Evolutionary conservation across 2,888 invertebrate species (phyloP).

Genomic region (Julus scandinavius): DNA sequence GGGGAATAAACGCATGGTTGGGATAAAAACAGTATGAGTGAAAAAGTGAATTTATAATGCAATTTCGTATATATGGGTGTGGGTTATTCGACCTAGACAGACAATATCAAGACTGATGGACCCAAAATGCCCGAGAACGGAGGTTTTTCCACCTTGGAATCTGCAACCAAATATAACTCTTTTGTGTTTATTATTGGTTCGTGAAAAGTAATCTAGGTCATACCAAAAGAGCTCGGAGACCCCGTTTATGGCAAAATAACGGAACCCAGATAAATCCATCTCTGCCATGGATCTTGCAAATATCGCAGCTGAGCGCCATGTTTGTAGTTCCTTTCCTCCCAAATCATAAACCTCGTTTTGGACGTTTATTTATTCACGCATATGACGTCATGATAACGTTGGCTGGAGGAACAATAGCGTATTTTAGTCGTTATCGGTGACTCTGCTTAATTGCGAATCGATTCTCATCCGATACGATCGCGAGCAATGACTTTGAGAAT

Average conservation of each 20-base stretch:
- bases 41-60: too few species aligned
- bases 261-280: constrained; percentile 13
- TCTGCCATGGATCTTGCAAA: background rate
- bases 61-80: background rate
- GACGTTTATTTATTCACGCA: background rate
- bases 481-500: constrained; percentile 8
- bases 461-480: background rate
- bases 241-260: constrained; percentile 12
- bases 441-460: background rate
- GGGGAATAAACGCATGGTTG: too few species aligned
- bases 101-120: background rate
- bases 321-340: background rate
- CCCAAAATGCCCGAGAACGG: background rate
- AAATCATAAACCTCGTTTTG: constrained; percentile 16
- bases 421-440: background rate
- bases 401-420: background rate
- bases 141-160: constrained; percentile 17
- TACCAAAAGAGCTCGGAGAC: constrained; percentile 9
- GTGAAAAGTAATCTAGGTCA: constrained; percentile 24
- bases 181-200: constrained; percentile 34
- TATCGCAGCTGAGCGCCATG: background rate
- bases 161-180: constrained; percentile 29
- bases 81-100: too few species aligned
- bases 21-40: too few species aligned
- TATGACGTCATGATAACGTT: background rate